These are phyloP conservation scores for Apodemia arnacis DNA, from an alignment of 2,888 invertebrate species.

Conservation along the genomic window DNA sequence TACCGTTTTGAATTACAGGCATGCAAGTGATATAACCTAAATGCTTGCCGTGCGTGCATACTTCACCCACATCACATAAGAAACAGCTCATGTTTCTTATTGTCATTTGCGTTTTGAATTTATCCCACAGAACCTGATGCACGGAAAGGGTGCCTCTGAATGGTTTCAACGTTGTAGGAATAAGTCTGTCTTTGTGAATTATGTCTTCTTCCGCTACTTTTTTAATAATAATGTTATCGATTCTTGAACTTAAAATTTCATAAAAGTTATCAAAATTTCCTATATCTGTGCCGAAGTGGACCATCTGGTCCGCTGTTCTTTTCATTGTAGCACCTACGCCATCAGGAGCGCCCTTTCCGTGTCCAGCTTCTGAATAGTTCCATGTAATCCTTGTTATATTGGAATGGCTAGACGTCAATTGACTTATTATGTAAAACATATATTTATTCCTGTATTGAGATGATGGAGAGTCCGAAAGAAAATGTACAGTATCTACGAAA, in stretches of 20 bases:
- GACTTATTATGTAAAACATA: conserved; percentile 46
- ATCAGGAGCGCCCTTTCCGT: conserved; percentile 78
- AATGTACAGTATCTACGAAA: conserved; percentile 42
- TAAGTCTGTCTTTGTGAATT: conserved; percentile 27
- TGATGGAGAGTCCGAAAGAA: conserved; percentile 41
- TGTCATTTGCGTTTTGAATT: conserved; percentile 14
- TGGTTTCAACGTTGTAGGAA: conserved; percentile 59
- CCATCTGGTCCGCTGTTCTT: conserved; percentile 63
- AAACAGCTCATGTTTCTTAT: conserved; percentile 35
- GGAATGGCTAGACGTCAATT: conserved; percentile 25
- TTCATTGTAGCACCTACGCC: conserved; percentile 65
- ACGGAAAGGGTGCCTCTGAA: conserved; percentile 68
- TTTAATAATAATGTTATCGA: conserved; percentile 37
- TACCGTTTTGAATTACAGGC: neutral
- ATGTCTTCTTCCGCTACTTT: conserved; percentile 31
- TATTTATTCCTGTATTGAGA: conserved; percentile 49
- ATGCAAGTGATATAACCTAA: neutral
- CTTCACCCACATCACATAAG: conserved; percentile 21
- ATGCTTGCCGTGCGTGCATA: conserved; percentile 3
- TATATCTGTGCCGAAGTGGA: conserved; percentile 54
- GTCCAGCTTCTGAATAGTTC: conserved; percentile 68
- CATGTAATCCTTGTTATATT: conserved; percentile 45
- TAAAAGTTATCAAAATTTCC: conserved; percentile 49
- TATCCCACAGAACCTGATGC: conserved; percentile 72
- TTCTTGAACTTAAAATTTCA: conserved; percentile 31